These are phyloP conservation scores for Petaurus breviceps DNA, from an alignment of 2,113 vertebrate genomes.

Conservation along the genomic window DNA sequence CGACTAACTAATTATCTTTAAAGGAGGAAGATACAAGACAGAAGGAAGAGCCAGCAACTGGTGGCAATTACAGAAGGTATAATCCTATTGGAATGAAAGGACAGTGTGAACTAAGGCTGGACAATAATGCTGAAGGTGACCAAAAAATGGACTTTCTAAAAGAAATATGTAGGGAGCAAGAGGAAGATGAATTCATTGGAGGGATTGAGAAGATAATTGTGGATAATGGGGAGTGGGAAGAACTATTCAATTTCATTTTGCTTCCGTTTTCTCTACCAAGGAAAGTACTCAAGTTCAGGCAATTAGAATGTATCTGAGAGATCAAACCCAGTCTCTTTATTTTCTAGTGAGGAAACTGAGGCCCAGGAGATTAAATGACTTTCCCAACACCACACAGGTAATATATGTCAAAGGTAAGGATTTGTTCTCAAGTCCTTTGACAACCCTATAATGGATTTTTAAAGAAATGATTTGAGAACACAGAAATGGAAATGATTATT, in stretches of 20 bases:
- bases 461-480: no score
- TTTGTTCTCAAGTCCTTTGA: not conserved
- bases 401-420: not conserved
- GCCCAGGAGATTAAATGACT: not conserved
- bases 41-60: not conserved
- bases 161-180: not conserved
- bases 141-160: not conserved
- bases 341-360: not conserved
- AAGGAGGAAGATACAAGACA: not conserved
- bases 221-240: not conserved
- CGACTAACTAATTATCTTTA: not conserved
- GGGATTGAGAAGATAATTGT: not conserved
- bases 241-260: not conserved
- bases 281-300: not conserved
- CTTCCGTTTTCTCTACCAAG: not conserved
- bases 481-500: no score
- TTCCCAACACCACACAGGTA: not conserved
- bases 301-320: not conserved
- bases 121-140: not conserved
- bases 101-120: not conserved
- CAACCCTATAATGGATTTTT: no score
- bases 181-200: not conserved
- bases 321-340: not conserved
- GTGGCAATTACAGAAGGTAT: not conserved
- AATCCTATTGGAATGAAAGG: not conserved